Base-by-base conservation (phyloP, 2,113 vertebrate species). In the Herpailurus yagouaroundi region DNA sequence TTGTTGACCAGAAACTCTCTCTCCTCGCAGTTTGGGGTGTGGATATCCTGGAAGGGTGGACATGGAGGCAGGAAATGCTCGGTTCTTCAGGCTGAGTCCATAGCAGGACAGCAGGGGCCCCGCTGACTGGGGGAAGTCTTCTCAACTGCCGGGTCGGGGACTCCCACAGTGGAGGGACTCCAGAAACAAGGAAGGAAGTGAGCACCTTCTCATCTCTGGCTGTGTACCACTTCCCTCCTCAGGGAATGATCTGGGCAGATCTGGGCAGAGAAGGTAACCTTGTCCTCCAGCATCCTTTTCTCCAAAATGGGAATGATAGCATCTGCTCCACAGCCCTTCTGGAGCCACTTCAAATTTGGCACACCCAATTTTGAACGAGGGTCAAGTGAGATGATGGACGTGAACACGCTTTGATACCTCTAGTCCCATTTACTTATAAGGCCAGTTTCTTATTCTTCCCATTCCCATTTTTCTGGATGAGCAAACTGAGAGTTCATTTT, bases 401-500 rank as follows among this genome's bases (percentile, higher is more conserved):
- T 29, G 25, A 50, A 91, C 33, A 16, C 16, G n/a, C 55, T 57
- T 55, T 45, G 57, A 21, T 81, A 38, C 64, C 45, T 73, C 23
- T 19, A 19, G 13, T 76, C 31, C 84, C 21, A 9, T 31, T 69
- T 57, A 60, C 3, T 15, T 13, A 27, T 31, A 45, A 50, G 21
- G 29, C 36, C 57, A 38, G 63, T 74, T 96, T 74, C n/a, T 41
- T 63, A 27, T 48, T 66, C 76, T 89, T 74, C 57, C 31, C 31
- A 45, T 50, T 50, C 52, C 38, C 60, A 29, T 91, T 91, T 92
- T 92, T 87, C 76, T 38, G 13, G n/a, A 81, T 81, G 80, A 79
- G 60, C 52, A 96, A 96, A 95, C 48, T 3, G 76, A 96, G 64
- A 33, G n/a, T 38, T 83, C 10, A 27, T 73, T 79, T 52, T 93